Evolutionary conservation across 2,888 invertebrate species (phyloP), one percentile per base, ranked within the genome.

Genomic region (Caenorhabditis imperialis): DNA sequence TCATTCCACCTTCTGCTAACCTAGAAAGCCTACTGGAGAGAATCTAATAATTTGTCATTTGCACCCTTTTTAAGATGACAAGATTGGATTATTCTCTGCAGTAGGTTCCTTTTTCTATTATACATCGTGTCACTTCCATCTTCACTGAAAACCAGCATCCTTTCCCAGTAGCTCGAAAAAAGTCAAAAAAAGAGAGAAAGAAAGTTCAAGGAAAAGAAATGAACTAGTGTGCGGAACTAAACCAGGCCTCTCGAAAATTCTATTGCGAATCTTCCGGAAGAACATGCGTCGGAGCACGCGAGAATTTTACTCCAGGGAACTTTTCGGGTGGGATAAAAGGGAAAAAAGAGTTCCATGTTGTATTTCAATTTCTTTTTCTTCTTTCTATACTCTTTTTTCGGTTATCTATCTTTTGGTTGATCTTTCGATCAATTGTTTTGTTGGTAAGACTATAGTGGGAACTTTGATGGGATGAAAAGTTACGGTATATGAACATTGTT

Each of bases 281-380:
- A 42, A 38, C 30, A 38, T 35, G 40, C 25, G 27, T 16, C 16
- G 54, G 12, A 38, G 18, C 23, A 18, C 4, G 60, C 42, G 20
- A 54, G 40, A 50, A 57, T 57, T 67, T 67, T 45, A 65, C 65
- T 55, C 65, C 65, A 65, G 65, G 65, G 65, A 65, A 54, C 47
- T 48, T 38, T 30, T 40, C 23, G n/a, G 16, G 10, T 18, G 44
- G 23, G 12, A 60, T 10, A 30, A 33, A 20, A 42, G 42, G n/a
- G 47, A 50, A 40, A 42, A 22, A 38, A n/a, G 35, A 65, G 51
- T 67, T 57, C 44, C 50, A 57, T 51, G 57, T 51, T 51, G 48
- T 55, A n/a, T n/a, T n/a, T n/a, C n/a, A n/a, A n/a, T n/a, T 25
- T 18, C 7, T 23, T 27, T 14, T 38, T 27, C 35, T 38, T 40